Conservation (phyloP, 2,113 vertebrate genomes). For the Atherinomorus stipes region DNA sequence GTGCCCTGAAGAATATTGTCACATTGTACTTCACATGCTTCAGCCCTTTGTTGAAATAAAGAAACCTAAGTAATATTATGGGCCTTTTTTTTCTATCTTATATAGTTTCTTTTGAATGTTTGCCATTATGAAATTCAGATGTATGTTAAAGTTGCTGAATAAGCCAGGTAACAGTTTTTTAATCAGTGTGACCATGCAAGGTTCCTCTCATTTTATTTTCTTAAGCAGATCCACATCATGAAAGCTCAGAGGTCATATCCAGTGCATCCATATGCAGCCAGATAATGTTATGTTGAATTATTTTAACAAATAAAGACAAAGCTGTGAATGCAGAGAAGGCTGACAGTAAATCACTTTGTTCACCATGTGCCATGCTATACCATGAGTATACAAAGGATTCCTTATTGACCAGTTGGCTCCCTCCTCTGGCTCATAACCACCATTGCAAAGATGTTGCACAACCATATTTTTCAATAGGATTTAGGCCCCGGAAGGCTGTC, state of each 20-base stretch:
- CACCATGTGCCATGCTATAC: slow-evolving; percentile 68
- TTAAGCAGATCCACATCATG: slow-evolving; percentile 20
- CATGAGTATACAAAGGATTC: slow-evolving; percentile 65
- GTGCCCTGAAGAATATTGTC: background rate
- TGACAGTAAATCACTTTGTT: slow-evolving; percentile 70
- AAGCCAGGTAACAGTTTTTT: background rate
- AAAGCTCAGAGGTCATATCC: slow-evolving; percentile 16
- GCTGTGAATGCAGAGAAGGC: slow-evolving; percentile 15
- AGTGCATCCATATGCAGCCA: slow-evolving; percentile 23
- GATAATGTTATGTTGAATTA: background rate
- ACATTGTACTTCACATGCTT: background rate
- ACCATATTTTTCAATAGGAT: slow-evolving; percentile 57
- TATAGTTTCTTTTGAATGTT: background rate
- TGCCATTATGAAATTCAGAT: background rate
- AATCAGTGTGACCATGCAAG: slow-evolving; percentile 25
- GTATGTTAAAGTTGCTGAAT: background rate
- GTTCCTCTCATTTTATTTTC: slow-evolving; percentile 45
- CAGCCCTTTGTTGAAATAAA: slow-evolving; percentile 66
- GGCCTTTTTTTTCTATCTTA: slow-evolving; percentile 30
- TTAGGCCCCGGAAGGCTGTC: background rate
- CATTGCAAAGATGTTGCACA: slow-evolving; percentile 55
- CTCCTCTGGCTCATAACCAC: slow-evolving; percentile 65
- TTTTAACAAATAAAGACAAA: background rate
- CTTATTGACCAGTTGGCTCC: slow-evolving; percentile 71
- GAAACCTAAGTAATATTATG: slow-evolving; percentile 32